Conservation (phyloP, 1,140 invertebrate species). For the Pseudomyrmex sp. region DNA sequence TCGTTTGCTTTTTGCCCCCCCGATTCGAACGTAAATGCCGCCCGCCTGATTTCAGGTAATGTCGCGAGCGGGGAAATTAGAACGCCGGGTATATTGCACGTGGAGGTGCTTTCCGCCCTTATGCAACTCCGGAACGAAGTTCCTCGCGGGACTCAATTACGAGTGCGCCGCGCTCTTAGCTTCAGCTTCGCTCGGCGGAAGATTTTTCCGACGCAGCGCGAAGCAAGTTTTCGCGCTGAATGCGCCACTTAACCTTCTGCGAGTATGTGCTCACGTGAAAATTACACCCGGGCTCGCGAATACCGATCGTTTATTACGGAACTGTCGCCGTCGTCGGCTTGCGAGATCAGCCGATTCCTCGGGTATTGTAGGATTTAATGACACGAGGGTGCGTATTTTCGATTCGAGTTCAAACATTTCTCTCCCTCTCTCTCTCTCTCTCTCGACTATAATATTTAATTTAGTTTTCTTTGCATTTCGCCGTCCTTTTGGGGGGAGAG, state of each 20-base stretch:
- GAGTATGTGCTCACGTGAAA: conserved; percentile 19
- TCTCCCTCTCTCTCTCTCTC: too few relatives aligned
- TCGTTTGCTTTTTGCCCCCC: conserved; percentile 5
- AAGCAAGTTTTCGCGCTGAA: conserved; percentile 43
- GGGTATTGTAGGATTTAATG: not conserved
- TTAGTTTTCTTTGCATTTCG: not conserved
- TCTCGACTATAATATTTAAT: not conserved
- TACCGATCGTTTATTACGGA: conserved; percentile 13
- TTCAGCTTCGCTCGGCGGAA: conserved; percentile 9
- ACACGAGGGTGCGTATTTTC: too few relatives aligned
- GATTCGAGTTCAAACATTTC: too few relatives aligned
- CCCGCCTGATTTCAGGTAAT: conserved; percentile 43
- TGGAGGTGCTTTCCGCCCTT: conserved; percentile 33
- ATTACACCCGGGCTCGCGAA: conserved; percentile 25
- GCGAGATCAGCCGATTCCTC: not conserved
- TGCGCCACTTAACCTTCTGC: conserved; percentile 26
- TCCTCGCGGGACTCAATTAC: conserved; percentile 53
- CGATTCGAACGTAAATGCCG: conserved; percentile 41
- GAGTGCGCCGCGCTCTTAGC: conserved; percentile 14
- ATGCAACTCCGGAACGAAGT: conserved; percentile 5
- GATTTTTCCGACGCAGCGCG: conserved; percentile 43
- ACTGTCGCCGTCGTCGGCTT: not conserved
- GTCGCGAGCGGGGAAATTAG: conserved; percentile 45
- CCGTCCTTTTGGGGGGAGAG: too few relatives aligned
- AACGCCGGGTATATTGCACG: conserved; percentile 45